Percentiles rank a stretch among this genome's conserved stretches.
Conservation (phyloP, 2,888 invertebrate species). For the Phragmatobia fuliginosa region DNA sequence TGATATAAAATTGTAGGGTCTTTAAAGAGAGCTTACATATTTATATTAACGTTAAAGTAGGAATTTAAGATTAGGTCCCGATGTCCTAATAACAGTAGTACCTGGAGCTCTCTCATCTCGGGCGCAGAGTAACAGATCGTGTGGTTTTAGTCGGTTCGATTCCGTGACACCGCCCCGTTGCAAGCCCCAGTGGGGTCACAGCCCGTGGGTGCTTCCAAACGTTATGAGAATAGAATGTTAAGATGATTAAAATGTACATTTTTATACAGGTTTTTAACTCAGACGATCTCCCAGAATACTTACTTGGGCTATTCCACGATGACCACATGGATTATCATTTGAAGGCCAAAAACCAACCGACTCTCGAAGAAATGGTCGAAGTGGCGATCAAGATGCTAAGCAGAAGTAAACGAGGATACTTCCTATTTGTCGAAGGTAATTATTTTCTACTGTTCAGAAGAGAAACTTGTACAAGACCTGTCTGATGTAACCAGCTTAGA, state of each 20-base stretch:
- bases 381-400: slow-evolving; percentile 90
- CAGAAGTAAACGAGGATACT: slow-evolving; percentile 89
- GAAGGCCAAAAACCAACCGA: slow-evolving; percentile 88
- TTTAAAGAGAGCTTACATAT: too few relatives aligned
- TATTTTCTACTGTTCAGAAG: neutral
- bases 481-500: neutral
- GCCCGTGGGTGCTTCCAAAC: too few relatives aligned
- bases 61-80: too few relatives aligned
- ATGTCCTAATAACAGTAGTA: too few relatives aligned
- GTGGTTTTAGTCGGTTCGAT: too few relatives aligned
- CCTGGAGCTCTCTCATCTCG: too few relatives aligned
- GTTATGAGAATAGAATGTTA: too few relatives aligned
- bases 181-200: too few relatives aligned
- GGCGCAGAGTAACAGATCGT: too few relatives aligned
- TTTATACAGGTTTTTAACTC: slow-evolving; percentile 69
- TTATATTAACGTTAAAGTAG: too few relatives aligned
- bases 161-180: too few relatives aligned
- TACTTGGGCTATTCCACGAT: slow-evolving; percentile 90
- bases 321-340: slow-evolving; percentile 91
- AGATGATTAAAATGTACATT: neutral
- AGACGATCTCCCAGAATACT: slow-evolving; percentile 86
- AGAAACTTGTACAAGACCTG: neutral
- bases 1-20: too few relatives aligned
- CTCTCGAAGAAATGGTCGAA: slow-evolving; percentile 91
- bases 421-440: slow-evolving; percentile 90